These are phyloP conservation scores for Calyptomena viridis DNA, from an alignment of 2,113 vertebrate genomes.

Conservation along the genomic window DNA sequence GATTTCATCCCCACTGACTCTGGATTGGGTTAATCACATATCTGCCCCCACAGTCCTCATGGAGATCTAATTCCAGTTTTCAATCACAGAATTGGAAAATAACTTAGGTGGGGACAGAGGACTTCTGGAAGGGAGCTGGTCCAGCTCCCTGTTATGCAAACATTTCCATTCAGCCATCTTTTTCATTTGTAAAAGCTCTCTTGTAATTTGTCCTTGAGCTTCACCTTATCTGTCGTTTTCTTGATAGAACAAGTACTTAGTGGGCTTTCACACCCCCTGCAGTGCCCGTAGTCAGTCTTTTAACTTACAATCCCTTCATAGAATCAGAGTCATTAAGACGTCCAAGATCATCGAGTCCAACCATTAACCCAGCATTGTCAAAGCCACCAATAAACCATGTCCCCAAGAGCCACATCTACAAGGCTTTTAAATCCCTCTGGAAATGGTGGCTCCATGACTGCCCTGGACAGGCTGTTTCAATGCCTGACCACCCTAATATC, in stretches of 20 bases:
- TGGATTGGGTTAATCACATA: background rate
- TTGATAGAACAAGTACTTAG: background rate
- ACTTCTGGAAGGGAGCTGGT: background rate
- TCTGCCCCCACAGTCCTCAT: background rate
- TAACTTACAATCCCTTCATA: too few relatives aligned
- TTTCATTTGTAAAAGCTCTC: background rate
- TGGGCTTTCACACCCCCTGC: background rate
- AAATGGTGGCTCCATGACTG: background rate
- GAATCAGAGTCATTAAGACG: background rate
- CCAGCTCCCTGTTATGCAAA: background rate
- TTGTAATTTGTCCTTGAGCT: background rate
- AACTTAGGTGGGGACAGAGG: background rate
- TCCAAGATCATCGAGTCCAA: fast-evolving
- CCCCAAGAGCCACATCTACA: background rate
- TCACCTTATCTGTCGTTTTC: background rate
- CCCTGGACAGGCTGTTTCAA: background rate
- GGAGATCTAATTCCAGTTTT: background rate
- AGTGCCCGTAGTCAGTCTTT: background rate
- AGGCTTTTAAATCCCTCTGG: background rate
- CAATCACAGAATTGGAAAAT: fast-evolving
- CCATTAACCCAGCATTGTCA: background rate
- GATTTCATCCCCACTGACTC: background rate
- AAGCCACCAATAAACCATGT: background rate
- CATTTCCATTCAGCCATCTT: background rate
- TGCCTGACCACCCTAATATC: fast-evolving